Evolutionary conservation across 2,113 vertebrate genomes (phyloP), one percentile per base, ranked within the genome.

Genomic region (Triplophysa dalaica): DNA sequence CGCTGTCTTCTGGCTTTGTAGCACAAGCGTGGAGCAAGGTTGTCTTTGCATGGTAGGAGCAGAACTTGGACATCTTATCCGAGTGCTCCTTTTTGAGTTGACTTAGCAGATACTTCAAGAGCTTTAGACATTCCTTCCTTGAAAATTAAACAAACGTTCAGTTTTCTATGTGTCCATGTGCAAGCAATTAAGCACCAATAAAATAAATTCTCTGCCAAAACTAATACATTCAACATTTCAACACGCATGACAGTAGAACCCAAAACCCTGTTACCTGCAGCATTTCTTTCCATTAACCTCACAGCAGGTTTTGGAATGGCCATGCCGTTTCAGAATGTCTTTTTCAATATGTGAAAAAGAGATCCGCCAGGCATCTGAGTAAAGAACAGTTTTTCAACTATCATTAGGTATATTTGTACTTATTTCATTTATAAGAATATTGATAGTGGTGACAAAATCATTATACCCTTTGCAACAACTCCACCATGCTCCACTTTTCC

Each of bases 101-200:
- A 14, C 90, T 83, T 64, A 98, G 83, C 61, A 98, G 93, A 83
- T 91, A 88, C 79, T 98, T 98, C 75, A 97, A 87, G 72, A 97
- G 91, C 83, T 97, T 96, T 81, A 98, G 87, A 83, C 95, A 96
- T 0, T 86, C 62, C 84, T 95, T 96, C 60, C 95, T 98, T 87
- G 87, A 69, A 63, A 2, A 5, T 43, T 22, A 17, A 70, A 76
- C 52, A 58, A 73, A 29, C 60, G 22, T 33, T 21, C 6, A 21
- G 21, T 14, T 43, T 66, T 54, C 0, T 12, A 5, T 45, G 0
- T 12, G 43, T 12, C 2, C 50, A 52, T 52, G 50, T 70, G 16
- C 24, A 70, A 70, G 50, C 22, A 70, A 8, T 29, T 68, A n/a
- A 9, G 26, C 63, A 26, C 33, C 33, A 33, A 33, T 17, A 62